phyloP scores from a whole-genome alignment of 2,888 invertebrate species.

The Athrips mouffetella region DNA sequence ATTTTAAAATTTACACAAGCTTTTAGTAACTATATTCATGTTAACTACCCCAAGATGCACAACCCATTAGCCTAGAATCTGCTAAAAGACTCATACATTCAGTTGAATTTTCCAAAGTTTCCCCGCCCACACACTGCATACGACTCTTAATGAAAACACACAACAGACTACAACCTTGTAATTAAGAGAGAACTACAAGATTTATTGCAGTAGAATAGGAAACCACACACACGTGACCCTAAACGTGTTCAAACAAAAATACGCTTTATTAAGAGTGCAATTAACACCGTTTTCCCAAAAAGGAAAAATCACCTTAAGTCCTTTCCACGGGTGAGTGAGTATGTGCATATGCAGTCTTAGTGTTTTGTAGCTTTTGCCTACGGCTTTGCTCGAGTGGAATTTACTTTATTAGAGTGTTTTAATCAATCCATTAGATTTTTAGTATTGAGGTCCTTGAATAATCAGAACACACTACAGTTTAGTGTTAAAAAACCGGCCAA shows the following conservation, averaged over 20 bases:
- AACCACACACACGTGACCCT: slow-evolving; percentile 72
- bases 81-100: neutral
- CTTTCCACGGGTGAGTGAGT: slow-evolving; percentile 33
- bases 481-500: no score
- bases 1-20: no score
- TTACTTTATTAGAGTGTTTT: neutral
- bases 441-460: no score
- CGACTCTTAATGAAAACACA: slow-evolving; percentile 72
- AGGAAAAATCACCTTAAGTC: slow-evolving; percentile 37
- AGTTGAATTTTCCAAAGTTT: neutral
- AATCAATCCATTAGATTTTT: no score
- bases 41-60: no score
- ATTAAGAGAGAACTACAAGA: slow-evolving; percentile 73
- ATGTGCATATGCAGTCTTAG: slow-evolving; percentile 70
- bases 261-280: slow-evolving; percentile 52
- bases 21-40: no score
- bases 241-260: slow-evolving; percentile 47
- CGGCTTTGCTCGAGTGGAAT: neutral
- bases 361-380: neutral
- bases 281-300: slow-evolving; percentile 56
- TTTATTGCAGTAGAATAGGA: slow-evolving; percentile 73
- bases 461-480: no score
- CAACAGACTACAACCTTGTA: slow-evolving; percentile 75
- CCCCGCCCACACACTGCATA: slow-evolving; percentile 2
- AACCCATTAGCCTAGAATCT: no score